These are phyloP conservation scores for Sus cebifrons DNA, from an alignment of 2,797 vertebrate species.

Conservation along the genomic window DNA sequence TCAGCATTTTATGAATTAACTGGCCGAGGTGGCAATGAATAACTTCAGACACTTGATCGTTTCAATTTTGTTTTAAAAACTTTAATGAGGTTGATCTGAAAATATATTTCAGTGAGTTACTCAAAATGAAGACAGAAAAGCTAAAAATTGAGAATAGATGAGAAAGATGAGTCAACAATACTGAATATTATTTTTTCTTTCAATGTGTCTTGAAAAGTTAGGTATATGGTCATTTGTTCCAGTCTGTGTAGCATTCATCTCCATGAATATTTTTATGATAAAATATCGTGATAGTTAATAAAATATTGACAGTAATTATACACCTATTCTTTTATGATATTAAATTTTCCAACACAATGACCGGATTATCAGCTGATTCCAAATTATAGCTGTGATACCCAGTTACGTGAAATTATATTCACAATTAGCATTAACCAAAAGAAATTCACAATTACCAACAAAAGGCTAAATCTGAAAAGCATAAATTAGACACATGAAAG, in stretches of 20 bases:
- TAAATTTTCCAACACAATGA: slow-evolving; percentile 39
- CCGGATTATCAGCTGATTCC: slow-evolving; percentile 18
- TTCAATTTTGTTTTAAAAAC: slow-evolving; percentile 59
- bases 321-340: not conserved
- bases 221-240: not conserved
- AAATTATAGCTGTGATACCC: not conserved
- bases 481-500: slow-evolving; percentile 29
- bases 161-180: not conserved
- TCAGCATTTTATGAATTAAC: not conserved
- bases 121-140: slow-evolving; percentile 58
- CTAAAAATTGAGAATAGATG: not conserved
- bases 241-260: not conserved
- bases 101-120: slow-evolving; percentile 18
- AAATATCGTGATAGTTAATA: slow-evolving; percentile 28
- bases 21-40: not conserved
- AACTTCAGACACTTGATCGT: slow-evolving; percentile 32
- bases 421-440: slow-evolving; percentile 36
- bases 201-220: slow-evolving; percentile 24
- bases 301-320: slow-evolving; percentile 30
- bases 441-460: slow-evolving; percentile 14
- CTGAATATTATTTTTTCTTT: slow-evolving; percentile 36
- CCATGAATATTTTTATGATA: not conserved
- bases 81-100: slow-evolving; percentile 42
- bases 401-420: slow-evolving; percentile 12
- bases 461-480: not conserved